Percentiles rank a stretch among this genome's conserved stretches.
phyloP scores from a whole-genome alignment of 2,113 vertebrate species.

The Plecotus auritus region DNA sequence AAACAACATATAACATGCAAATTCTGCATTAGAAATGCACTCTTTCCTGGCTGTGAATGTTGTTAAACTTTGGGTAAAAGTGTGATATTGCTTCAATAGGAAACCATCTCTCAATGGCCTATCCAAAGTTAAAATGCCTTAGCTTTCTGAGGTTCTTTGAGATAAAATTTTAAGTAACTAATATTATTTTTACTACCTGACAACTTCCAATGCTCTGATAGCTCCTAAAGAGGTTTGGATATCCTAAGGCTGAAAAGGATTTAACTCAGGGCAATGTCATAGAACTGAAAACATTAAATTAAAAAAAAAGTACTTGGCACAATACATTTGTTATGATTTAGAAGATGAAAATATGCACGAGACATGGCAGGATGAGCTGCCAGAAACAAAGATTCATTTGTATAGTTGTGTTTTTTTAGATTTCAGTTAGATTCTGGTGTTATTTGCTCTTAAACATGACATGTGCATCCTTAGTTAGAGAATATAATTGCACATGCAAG shows the following conservation, averaged over 20 bases:
- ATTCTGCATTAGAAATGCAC: neutral
- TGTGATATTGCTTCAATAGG: neutral
- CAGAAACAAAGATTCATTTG: neutral
- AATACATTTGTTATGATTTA: neutral
- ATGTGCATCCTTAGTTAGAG: neutral
- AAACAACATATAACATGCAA: neutral
- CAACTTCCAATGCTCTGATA: neutral
- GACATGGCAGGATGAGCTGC: neutral
- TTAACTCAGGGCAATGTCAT: neutral
- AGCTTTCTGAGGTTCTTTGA: neutral
- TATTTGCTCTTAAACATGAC: neutral
- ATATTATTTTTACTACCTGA: neutral
- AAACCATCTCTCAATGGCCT: neutral
- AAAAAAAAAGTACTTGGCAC: neutral
- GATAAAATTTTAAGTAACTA: constrained; percentile 28
- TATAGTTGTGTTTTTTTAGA: neutral
- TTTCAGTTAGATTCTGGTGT: neutral
- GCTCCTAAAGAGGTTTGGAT: neutral
- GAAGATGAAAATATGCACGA: neutral
- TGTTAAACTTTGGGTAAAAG: neutral
- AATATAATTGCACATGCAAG: neutral
- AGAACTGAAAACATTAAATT: neutral
- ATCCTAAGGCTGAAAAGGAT: neutral
- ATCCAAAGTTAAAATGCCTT: neutral
- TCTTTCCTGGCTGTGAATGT: neutral